A percentile compares a stretch with the other conserved stretches of the same genome.
Conservation (phyloP, 2,888 invertebrate genomes). For the Acheta domesticus region DNA sequence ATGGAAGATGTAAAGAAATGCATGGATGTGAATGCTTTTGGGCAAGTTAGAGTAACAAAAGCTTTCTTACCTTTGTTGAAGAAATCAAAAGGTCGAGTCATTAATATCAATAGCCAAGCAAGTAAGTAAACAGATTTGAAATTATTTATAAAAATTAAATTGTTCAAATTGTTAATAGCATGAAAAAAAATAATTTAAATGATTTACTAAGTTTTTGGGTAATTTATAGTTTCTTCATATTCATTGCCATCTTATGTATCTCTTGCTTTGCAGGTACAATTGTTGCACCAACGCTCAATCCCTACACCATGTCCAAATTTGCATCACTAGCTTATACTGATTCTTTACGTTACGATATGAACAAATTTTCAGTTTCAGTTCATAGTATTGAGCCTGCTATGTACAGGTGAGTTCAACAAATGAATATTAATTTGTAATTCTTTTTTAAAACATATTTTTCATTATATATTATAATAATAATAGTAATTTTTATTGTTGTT, state of each 20-base stretch:
- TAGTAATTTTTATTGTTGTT: no score
- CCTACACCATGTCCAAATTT: constrained; percentile 18
- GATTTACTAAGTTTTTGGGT: no score
- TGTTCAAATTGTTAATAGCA: no score
- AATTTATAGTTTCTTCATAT: no score
- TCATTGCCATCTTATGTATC: no score
- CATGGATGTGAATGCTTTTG: constrained; percentile 44
- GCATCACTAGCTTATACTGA: neutral
- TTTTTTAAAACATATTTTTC: no score
- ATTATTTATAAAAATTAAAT: no score
- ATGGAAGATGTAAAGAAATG: constrained; percentile 45
- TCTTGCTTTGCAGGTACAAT: neutral
- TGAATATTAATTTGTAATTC: no score
- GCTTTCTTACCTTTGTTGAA: constrained; percentile 44
- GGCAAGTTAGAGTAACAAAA: constrained; percentile 43
- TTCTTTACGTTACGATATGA: neutral
- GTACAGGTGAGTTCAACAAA: no score
- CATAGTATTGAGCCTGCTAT: neutral
- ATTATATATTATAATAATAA: no score
- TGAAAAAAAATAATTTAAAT: no score
- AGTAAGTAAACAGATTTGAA: neutral
- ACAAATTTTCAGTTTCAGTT: constrained; percentile 3
- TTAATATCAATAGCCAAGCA: constrained; percentile 3
- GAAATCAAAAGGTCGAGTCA: constrained; percentile 29
- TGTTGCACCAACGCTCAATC: neutral